Evolutionary conservation across 2,113 vertebrate species (phyloP).

Genomic region (Hippocampus mohnikei): DNA sequence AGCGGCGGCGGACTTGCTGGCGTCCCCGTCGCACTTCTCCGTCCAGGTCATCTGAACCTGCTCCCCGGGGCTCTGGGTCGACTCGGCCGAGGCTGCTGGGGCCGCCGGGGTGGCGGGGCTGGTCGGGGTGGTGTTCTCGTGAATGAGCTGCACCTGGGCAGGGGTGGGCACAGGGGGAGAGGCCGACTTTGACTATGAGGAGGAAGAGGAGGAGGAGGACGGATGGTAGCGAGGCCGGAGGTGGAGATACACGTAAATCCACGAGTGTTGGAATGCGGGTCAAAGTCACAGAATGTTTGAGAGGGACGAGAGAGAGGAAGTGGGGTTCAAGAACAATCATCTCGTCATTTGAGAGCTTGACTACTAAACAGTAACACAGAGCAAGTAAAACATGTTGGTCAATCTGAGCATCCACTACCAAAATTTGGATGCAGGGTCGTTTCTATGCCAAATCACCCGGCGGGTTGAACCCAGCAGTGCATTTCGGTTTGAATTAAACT

Average conservation of each 20-base stretch:
- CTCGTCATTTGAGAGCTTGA: background rate
- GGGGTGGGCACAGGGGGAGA: constrained; percentile 70
- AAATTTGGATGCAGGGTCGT: no score
- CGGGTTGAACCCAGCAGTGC: no score
- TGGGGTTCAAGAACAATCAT: background rate
- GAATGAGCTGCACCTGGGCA: constrained; percentile 91
- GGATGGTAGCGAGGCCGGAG: constrained; percentile 18
- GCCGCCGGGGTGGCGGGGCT: constrained; percentile 82
- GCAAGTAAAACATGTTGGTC: no score
- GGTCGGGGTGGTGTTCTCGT: constrained; percentile 84
- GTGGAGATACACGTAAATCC: constrained; percentile 49
- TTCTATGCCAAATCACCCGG: no score
- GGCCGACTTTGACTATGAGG: constrained; percentile 64
- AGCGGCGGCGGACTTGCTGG: constrained; percentile 84
- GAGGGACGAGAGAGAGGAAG: constrained; percentile 28
- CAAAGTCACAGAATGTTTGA: constrained; percentile 16
- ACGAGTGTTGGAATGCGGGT: constrained; percentile 37
- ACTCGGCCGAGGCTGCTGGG: constrained; percentile 81
- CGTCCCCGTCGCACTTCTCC: constrained; percentile 87
- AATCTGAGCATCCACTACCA: no score
- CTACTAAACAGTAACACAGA: background rate
- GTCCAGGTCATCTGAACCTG: constrained; percentile 98
- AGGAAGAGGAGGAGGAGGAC: constrained; percentile 46
- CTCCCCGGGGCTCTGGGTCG: constrained; percentile 78
- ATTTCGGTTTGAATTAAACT: no score